A percentile compares a stretch with the other conserved stretches of the same genome.
These are phyloP conservation scores for Cichladusa arquata DNA, from an alignment of 2,113 vertebrate species.

Conservation along the genomic window DNA sequence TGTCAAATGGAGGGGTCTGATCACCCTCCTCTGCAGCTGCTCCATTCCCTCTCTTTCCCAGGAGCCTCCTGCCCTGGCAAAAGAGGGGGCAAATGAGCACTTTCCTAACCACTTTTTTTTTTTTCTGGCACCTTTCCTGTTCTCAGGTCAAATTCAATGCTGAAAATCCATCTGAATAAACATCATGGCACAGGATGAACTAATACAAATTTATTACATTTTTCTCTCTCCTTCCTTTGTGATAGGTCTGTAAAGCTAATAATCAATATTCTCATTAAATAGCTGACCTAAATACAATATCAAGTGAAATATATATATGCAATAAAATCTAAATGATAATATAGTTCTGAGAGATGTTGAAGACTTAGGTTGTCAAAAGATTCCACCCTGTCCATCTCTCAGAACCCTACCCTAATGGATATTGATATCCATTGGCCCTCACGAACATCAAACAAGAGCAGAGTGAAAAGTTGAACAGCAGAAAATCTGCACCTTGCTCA, in stretches of 20 bases:
- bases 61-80: not conserved
- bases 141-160: not conserved
- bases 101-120: not conserved
- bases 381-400: not conserved
- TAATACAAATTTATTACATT: not conserved
- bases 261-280: not conserved
- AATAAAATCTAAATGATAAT: not conserved
- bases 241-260: not conserved
- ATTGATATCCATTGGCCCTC: not conserved
- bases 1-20: not conserved
- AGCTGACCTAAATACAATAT: not conserved
- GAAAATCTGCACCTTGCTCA: not conserved
- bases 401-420: not conserved
- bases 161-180: not conserved
- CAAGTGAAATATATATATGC: not conserved
- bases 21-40: not conserved
- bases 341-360: not conserved
- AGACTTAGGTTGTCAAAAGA: not conserved
- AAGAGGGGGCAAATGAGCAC: not conserved
- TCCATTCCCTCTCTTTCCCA: not conserved
- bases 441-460: not conserved
- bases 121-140: not conserved
- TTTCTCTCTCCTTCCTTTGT: not conserved
- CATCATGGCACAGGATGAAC: not conserved
- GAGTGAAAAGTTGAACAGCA: not conserved